Evolutionary conservation across 2,888 invertebrate genomes (phyloP), one percentile per base, ranked within the genome.

Genomic region (Diplolepis rosae): DNA sequence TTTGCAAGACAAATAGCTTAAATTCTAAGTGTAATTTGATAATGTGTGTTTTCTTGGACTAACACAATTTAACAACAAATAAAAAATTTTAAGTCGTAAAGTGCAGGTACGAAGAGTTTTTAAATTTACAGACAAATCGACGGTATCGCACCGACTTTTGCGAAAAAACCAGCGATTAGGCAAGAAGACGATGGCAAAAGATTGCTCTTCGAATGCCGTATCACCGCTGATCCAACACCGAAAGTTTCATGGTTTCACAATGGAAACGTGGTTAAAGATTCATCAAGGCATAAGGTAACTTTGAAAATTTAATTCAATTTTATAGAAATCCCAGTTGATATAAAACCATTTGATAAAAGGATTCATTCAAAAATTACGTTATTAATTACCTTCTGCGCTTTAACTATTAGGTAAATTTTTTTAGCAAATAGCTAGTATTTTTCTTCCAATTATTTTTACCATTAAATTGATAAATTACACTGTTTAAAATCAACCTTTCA

Each of bases 161-260:
- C 97, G 90, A 97, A 98, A 92, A 98, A 98, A 91, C 98, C 98
- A 77, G 94, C 97, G 84, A 98, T 98, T 90, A 93, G 97, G 89
- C 98, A 98, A 90, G 98, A 98, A 90, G 98, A 98, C 90, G 97
- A 97, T 90, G 97, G 97, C 84, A 96, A 96, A 91, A 92, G 96
- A 89, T 91, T 98, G 83, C 92, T 97, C 84, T 97, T 97, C 91
- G 97, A 97, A 91, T 97, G 97, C 91, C 94, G 96, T 88, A 96
- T 97, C 86, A 95, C 96, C 87, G 97, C 97, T 82, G 97, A 97
- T 90, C 97, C 97, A 72, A 93, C 94, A 85, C 97, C 97, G 80
- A 92, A 92, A 83, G 96, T 98, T 78, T 91, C 92, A 84, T 98
- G 97, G 97, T 96, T 94, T 90, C 97, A 97, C 90, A 95, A 96